These are phyloP conservation scores for Epinephelus lanceolatus DNA, from an alignment of 2,113 vertebrate species.

Conservation along the genomic window DNA sequence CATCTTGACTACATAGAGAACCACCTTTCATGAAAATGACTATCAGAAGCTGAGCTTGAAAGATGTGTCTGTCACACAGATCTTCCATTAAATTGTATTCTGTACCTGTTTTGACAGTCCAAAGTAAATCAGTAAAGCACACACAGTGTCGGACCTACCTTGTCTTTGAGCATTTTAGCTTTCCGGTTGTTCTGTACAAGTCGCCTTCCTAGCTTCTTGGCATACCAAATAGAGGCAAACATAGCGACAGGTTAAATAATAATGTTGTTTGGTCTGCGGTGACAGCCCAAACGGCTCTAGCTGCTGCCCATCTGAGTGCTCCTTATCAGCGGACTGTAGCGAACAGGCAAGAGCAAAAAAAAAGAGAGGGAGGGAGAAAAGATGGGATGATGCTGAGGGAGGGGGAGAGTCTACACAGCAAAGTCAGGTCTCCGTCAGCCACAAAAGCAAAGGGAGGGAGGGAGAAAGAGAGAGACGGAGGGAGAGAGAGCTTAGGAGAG, in stretches of 20 bases:
- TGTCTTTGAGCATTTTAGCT: slow-evolving; percentile 94
- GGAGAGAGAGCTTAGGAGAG: slow-evolving; percentile 28
- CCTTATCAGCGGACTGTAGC: slow-evolving; percentile 60
- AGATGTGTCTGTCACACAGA: neutral
- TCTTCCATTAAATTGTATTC: neutral
- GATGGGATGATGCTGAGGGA: slow-evolving; percentile 46
- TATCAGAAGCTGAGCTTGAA: neutral
- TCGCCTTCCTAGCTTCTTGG: slow-evolving; percentile 97
- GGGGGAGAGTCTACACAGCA: slow-evolving; percentile 55
- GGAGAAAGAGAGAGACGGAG: slow-evolving; percentile 10
- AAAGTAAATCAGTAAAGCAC: slow-evolving; percentile 19
- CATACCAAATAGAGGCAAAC: slow-evolving; percentile 98
- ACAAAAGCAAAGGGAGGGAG: slow-evolving; percentile 50
- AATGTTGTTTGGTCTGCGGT: slow-evolving; percentile 31
- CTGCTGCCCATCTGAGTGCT: slow-evolving; percentile 58
- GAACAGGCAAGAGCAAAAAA: slow-evolving; percentile 45
- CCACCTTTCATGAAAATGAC: neutral
- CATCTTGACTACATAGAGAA: neutral
- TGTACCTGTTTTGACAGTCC: neutral
- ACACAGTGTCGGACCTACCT: slow-evolving; percentile 83
- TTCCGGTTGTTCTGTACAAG: slow-evolving; percentile 96
- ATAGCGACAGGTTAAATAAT: slow-evolving; percentile 81
- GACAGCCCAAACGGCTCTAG: slow-evolving; percentile 64
- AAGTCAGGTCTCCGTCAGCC: slow-evolving; percentile 78
- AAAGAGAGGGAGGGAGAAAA: slow-evolving; percentile 38